Evolutionary conservation across 2,888 invertebrate genomes (phyloP).

Genomic region (Smittia aterrima): DNA sequence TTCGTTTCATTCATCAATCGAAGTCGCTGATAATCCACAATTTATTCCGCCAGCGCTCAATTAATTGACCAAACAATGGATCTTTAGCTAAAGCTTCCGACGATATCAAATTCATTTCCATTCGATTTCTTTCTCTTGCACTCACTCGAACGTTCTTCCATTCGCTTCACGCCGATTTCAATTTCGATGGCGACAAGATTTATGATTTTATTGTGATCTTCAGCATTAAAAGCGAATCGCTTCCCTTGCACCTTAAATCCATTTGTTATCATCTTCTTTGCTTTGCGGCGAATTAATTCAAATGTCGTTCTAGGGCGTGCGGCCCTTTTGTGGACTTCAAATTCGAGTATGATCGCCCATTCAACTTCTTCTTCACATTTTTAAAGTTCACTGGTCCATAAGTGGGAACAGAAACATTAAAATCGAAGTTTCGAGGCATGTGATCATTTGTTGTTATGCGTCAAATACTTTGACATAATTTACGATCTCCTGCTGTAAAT

Average conservation of each 20-base stretch:
- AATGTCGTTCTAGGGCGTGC: background rate
- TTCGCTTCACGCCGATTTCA: background rate
- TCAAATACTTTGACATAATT: constrained; percentile 2
- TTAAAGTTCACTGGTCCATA: background rate
- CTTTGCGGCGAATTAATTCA: background rate
- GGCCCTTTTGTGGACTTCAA: background rate
- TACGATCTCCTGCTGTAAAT: background rate
- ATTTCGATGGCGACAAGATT: constrained; percentile 5
- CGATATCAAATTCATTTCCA: background rate
- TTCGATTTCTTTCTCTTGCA: background rate
- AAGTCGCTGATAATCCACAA: constrained; percentile 1
- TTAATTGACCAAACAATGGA: constrained; percentile 8
- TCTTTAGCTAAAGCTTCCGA: background rate
- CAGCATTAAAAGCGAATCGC: background rate
- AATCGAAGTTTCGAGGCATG: background rate
- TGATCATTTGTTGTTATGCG: background rate
- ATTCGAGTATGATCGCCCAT: background rate
- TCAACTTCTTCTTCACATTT: background rate
- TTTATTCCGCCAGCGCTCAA: background rate
- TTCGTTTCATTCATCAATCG: background rate
- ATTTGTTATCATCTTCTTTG: background rate
- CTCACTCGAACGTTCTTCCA: background rate
- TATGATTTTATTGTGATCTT: constrained; percentile 14
- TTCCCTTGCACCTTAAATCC: background rate
- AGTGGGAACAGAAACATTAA: background rate